phyloP scores from a whole-genome alignment of 2,888 invertebrate species.

The Dynastes tityus region DNA sequence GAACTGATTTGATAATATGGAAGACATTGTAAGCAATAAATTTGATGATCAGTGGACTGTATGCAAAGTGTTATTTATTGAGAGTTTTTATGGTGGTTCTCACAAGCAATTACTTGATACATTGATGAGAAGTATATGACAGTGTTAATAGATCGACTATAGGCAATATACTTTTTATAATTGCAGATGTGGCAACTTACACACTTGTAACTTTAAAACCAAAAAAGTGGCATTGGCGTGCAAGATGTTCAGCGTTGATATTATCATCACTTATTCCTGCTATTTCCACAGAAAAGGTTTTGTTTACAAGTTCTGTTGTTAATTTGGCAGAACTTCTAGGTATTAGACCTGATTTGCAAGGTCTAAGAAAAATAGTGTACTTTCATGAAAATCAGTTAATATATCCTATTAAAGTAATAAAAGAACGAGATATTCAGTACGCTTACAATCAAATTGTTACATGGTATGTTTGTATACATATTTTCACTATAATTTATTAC shows the following conservation, averaged over 20 bases:
- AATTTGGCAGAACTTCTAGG: slow-evolving; percentile 81
- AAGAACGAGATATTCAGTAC: slow-evolving; percentile 82
- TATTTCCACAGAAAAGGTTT: slow-evolving; percentile 71
- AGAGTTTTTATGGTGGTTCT: slow-evolving; percentile 83
- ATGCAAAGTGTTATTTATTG: slow-evolving; percentile 72
- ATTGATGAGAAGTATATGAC: slow-evolving; percentile 59
- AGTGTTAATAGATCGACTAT: neutral
- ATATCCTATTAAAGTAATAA: slow-evolving; percentile 78
- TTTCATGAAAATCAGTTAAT: slow-evolving; percentile 86
- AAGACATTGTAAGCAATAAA: neutral
- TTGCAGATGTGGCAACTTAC: slow-evolving; percentile 60
- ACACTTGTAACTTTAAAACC: slow-evolving; percentile 75
- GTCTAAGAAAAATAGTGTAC: slow-evolving; percentile 78
- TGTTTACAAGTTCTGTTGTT: slow-evolving; percentile 81
- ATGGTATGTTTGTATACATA: slow-evolving; percentile 70
- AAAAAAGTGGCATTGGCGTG: slow-evolving; percentile 87
- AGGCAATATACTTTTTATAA: slow-evolving; percentile 11
- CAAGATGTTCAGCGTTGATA: slow-evolving; percentile 78
- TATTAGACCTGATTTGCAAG: slow-evolving; percentile 76
- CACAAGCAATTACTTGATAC: slow-evolving; percentile 79
- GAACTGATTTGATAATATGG: neutral
- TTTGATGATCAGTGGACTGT: neutral
- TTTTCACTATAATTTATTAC: neutral
- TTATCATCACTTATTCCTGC: slow-evolving; percentile 76
- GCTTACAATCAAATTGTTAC: slow-evolving; percentile 83